Conservation (phyloP, 2,113 vertebrate species). For the Tetrao urogallus region DNA sequence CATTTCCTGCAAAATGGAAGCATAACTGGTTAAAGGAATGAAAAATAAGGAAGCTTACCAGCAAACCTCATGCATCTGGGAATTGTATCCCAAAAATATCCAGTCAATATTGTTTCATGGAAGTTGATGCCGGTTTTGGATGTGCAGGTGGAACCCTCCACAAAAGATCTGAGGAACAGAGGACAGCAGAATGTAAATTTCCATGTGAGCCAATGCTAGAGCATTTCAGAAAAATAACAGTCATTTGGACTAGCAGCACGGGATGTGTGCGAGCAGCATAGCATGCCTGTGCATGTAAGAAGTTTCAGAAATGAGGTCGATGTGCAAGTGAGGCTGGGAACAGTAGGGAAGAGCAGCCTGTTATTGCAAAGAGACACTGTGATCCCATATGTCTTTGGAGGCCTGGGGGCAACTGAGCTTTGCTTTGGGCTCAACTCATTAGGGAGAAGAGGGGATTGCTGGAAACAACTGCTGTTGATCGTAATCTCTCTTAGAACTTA, state of each 20-base stretch:
- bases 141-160: background rate
- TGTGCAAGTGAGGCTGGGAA: background rate
- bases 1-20: background rate
- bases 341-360: background rate
- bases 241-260: background rate
- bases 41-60: background rate
- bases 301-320: background rate
- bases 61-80: rapidly evolving
- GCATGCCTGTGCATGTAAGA: background rate
- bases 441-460: background rate
- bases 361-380: background rate
- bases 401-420: background rate
- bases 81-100: too few relatives aligned
- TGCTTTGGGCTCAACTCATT: background rate
- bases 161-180: background rate
- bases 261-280: background rate
- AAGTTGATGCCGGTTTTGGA: background rate
- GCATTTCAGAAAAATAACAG: background rate
- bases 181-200: background rate
- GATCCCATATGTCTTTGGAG: background rate
- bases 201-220: background rate
- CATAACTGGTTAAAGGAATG: background rate
- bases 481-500: background rate
- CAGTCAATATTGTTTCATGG: background rate
- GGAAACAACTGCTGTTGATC: background rate